These are phyloP conservation scores for Nebria ingens DNA, from an alignment of 1,140 invertebrate genomes.

Conservation along the genomic window DNA sequence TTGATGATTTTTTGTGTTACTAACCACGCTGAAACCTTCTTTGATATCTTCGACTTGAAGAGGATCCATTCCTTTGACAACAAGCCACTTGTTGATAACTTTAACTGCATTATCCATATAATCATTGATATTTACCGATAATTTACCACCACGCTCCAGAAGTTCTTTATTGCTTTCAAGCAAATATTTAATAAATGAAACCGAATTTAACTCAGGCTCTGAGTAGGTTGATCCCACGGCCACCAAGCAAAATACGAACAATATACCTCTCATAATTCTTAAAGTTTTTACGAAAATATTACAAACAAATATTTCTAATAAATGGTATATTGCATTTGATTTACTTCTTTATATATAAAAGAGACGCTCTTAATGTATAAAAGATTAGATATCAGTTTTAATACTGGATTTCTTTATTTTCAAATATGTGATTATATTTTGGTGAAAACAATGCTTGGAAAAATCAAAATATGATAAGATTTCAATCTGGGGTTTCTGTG, in stretches of 20 bases:
- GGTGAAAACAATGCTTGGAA: too few species aligned
- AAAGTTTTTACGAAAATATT: too few species aligned
- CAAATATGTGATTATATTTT: too few species aligned
- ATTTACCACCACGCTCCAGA: background rate
- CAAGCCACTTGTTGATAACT: constrained; percentile 17
- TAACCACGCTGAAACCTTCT: constrained; percentile 40
- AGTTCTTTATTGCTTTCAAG: background rate
- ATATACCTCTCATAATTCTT: constrained; percentile 1
- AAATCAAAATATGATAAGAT: too few species aligned
- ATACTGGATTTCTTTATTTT: too few species aligned
- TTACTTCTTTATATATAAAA: too few species aligned
- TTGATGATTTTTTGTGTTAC: constrained; percentile 17
- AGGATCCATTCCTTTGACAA: constrained; percentile 35
- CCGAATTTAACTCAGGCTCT: background rate
- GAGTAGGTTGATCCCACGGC: background rate
- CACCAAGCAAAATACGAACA: background rate
- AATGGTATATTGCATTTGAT: too few species aligned
- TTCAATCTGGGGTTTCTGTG: too few species aligned
- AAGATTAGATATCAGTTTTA: too few species aligned
- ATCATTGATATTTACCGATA: background rate
- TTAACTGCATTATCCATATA: constrained; percentile 2
- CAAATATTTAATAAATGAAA: background rate
- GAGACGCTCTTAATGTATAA: too few species aligned
- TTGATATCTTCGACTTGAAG: constrained; percentile 35
- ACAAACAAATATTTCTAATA: too few species aligned